Base-by-base conservation (phyloP, 2,113 vertebrate genomes). In the Melospiza melodia region DNA sequence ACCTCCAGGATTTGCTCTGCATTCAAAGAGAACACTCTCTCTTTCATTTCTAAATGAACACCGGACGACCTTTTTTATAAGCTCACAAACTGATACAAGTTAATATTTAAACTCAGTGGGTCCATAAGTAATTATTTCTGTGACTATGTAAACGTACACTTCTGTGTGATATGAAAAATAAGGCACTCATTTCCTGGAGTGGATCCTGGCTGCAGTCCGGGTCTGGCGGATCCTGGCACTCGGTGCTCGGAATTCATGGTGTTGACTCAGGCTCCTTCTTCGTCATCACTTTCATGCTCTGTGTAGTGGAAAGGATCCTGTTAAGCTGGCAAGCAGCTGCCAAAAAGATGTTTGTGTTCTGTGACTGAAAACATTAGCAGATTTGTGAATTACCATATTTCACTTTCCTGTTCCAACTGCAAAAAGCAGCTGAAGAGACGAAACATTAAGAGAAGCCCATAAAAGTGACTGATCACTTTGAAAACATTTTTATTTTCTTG, bases 91-190 rank as follows among this genome's bases (percentile, higher is more conserved):
- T 19, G 22, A 39, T 46, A 39, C 9, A 43, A 75, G 51, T 78
- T 75, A 43, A 54, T 52, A 88, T 88, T 96, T 95, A 90, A 90
- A 52, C 31, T 72, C 73, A 65, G 4, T 72, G 44, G 10, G 57
- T 86, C 52, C 68, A 65, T 44, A 57, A 81, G 52, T 30, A 63
- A 87, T 88, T 68, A 14, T 33, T 48, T 33, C 52, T 39, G 43
- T 81, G n/a, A 13, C 31, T 31, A 22, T 48, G 63, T 67, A 46
- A 67, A 37, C 6, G 6, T 67, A 19, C 20, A 39, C 33, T 51
- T 69, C 31, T 58, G 31, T 59, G 67, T 77, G 33, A 13, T 25
- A 9, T 11, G 63, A 65, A 73, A 71, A 35, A 28, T 35, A 49
- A 68, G 58, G 21, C 25, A 8, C 16, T 7, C 16, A 8, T 52